phyloP scores from a whole-genome alignment of 2,888 invertebrate genomes.

The Cryptus armator region DNA sequence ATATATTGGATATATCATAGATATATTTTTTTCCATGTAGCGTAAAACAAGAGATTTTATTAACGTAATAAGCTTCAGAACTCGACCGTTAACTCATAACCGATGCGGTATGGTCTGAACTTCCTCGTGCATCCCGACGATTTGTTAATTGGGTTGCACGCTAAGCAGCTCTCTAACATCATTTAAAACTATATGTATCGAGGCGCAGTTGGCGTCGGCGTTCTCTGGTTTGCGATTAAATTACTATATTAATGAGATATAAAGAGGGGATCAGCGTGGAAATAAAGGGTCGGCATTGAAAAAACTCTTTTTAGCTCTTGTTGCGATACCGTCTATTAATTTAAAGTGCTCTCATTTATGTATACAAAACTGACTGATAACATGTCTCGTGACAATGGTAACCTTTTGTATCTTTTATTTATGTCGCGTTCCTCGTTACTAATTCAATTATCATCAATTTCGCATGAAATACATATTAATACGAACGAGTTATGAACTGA shows the following conservation, averaged over 20 bases:
- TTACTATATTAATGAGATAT: slow-evolving; percentile 16
- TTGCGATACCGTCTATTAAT: too few species aligned
- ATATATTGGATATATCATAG: too few species aligned
- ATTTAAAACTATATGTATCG: slow-evolving; percentile 75
- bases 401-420: too few species aligned
- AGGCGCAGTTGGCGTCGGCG: slow-evolving; percentile 65
- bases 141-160: slow-evolving; percentile 74
- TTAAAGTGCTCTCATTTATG: neutral
- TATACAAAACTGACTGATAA: too few species aligned
- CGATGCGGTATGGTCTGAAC: slow-evolving; percentile 1
- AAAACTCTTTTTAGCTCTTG: neutral
- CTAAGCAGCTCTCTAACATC: slow-evolving; percentile 46
- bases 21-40: too few species aligned
- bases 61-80: slow-evolving; percentile 57
- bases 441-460: slow-evolving; percentile 25
- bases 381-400: too few species aligned
- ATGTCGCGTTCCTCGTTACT: neutral
- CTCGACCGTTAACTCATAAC: slow-evolving; percentile 52
- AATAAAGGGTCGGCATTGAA: neutral
- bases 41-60: neutral
- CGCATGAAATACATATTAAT: slow-evolving; percentile 12
- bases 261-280: neutral
- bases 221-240: slow-evolving; percentile 23
- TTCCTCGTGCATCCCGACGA: slow-evolving; percentile 21
- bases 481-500: neutral